A percentile compares a stretch with the other conserved stretches of the same genome.
phyloP scores from a whole-genome alignment of 1,140 invertebrate genomes.

The Grapholita molesta region DNA sequence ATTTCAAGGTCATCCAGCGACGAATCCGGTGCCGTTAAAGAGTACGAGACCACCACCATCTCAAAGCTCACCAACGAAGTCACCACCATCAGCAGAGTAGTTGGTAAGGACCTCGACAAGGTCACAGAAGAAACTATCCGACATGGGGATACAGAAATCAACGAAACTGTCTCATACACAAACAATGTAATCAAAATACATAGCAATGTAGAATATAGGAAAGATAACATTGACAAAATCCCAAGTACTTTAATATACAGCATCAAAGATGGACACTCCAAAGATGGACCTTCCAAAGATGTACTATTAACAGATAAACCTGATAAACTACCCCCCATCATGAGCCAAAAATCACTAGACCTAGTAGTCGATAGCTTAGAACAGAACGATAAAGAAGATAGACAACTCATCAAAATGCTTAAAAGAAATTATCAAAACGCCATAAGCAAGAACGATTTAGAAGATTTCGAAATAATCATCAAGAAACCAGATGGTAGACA shows the following conservation, averaged over 20 bases:
- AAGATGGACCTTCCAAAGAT: too few species aligned
- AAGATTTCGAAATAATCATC: slow-evolving; percentile 59
- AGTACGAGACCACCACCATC: slow-evolving; percentile 68
- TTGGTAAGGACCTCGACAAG: slow-evolving; percentile 48
- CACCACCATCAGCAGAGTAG: slow-evolving; percentile 59
- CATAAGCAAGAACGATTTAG: slow-evolving; percentile 21
- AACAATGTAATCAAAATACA: slow-evolving; percentile 67
- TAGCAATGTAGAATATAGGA: slow-evolving; percentile 54
- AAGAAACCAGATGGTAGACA: slow-evolving; percentile 57
- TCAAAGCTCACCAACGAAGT: slow-evolving; percentile 70
- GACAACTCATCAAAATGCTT: slow-evolving; percentile 10
- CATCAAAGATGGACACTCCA: slow-evolving; percentile 33
- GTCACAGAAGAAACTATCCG: slow-evolving; percentile 25
- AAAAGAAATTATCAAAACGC: slow-evolving; percentile 20
- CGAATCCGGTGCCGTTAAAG: slow-evolving; percentile 62
- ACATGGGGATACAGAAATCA: slow-evolving; percentile 28
- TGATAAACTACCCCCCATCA: slow-evolving; percentile 54
- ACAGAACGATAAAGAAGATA: slow-evolving; percentile 9
- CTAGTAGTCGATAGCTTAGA: slow-evolving; percentile 60
- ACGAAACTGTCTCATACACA: slow-evolving; percentile 44
- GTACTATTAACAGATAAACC: slow-evolving; percentile 31
- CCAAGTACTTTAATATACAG: slow-evolving; percentile 25
- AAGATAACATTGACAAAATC: slow-evolving; percentile 41
- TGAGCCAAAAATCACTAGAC: slow-evolving; percentile 67
- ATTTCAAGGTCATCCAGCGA: slow-evolving; percentile 60